phyloP scores from a whole-genome alignment of 2,888 invertebrate species.

The Catocala fraxini region DNA sequence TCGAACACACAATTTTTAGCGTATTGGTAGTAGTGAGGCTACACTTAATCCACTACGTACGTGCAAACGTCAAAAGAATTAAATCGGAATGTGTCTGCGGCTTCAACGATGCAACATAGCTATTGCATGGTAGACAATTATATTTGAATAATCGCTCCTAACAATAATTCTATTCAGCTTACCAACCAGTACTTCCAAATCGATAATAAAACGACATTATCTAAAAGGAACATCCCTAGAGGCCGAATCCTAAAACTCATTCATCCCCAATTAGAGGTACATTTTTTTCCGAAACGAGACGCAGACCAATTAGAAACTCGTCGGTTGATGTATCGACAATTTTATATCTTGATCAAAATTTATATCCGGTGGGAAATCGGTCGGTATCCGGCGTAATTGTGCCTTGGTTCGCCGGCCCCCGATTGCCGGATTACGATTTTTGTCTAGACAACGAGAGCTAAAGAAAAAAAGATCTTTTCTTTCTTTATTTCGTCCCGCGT shows the following conservation, averaged over 20 bases:
- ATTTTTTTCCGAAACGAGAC: constrained; percentile 42
- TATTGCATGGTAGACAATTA: no score
- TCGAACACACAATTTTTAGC: no score
- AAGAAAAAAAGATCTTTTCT: constrained; percentile 26
- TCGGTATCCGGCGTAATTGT: constrained; percentile 53
- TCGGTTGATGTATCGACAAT: constrained; percentile 65
- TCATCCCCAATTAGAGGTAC: constrained; percentile 39
- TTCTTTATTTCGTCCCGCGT: constrained; percentile 43
- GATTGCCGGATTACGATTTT: constrained; percentile 52
- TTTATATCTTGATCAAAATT: constrained; percentile 65
- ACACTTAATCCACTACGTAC: no score
- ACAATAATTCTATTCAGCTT: constrained; percentile 2
- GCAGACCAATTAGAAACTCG: constrained; percentile 60
- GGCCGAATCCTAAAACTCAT: constrained; percentile 43
- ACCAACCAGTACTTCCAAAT: no score
- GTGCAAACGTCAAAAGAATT: no score
- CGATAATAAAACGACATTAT: constrained; percentile 23
- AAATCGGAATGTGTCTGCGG: no score
- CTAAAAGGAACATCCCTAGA: constrained; percentile 27
- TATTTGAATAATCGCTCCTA: background rate
- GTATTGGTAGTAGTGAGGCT: no score
- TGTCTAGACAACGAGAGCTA: constrained; percentile 49
- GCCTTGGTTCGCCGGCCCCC: constrained; percentile 38
- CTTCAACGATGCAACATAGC: no score
- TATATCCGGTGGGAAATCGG: constrained; percentile 65